A percentile compares a stretch with the other conserved stretches of the same genome.
Evolutionary conservation across 2,113 vertebrate genomes (phyloP).

Genomic region (Riparia riparia): DNA sequence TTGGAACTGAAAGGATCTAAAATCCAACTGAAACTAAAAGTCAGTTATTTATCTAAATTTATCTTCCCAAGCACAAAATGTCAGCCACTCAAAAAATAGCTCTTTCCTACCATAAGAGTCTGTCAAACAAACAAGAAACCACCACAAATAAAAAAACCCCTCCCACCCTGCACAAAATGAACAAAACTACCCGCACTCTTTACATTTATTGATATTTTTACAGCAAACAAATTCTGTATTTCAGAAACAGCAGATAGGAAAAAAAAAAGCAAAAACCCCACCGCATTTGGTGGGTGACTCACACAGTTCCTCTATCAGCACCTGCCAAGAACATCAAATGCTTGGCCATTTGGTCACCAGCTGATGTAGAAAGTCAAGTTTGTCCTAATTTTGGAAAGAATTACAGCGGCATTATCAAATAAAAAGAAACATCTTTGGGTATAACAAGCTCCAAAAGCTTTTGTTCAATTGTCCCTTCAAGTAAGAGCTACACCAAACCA

Average conservation of each 20-base stretch:
- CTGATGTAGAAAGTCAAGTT: not conserved
- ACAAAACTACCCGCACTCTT: not conserved
- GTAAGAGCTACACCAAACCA: not conserved
- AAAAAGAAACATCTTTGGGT: not conserved
- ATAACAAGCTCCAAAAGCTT: not conserved
- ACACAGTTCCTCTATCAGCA: not conserved
- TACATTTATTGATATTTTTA: not conserved
- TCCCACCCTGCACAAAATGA: fast-evolving
- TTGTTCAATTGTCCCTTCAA: not conserved
- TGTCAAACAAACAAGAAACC: not conserved
- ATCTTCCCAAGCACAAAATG: not conserved
- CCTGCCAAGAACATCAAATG: not conserved
- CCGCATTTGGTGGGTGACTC: not conserved
- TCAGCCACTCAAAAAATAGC: not conserved
- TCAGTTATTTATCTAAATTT: not conserved
- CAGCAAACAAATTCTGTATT: not conserved
- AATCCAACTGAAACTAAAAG: not conserved
- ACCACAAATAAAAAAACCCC: not conserved
- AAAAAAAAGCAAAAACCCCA: fast-evolving
- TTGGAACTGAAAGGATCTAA: not conserved
- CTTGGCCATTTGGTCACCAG: not conserved
- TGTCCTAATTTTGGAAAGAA: not conserved
- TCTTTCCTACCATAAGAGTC: not conserved
- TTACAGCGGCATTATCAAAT: not conserved
- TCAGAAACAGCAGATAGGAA: not conserved